phyloP scores from a whole-genome alignment of 2,797 vertebrate genomes.

The Periparus ater region DNA sequence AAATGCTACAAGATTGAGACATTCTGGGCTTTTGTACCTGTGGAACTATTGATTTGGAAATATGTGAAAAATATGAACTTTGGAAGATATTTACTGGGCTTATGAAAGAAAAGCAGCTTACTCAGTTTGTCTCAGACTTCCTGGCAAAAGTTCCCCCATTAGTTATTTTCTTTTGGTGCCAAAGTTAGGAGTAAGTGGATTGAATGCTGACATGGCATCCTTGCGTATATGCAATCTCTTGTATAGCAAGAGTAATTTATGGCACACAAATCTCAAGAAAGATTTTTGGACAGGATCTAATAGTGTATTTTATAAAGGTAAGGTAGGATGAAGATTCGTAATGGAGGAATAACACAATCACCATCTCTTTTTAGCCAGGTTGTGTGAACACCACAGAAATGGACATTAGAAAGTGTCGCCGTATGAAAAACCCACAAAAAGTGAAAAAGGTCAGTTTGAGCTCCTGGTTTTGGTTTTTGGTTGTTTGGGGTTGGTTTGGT shows the following conservation, averaged over 20 bases:
- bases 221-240: not conserved
- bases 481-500: not conserved
- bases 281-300: not conserved
- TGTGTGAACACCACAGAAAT: constrained; percentile 98
- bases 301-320: not conserved
- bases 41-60: not conserved
- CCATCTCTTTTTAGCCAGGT: constrained; percentile 83
- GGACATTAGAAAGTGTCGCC: constrained; percentile 97
- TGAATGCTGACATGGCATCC: not conserved
- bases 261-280: not conserved
- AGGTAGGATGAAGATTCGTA: not conserved
- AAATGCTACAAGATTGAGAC: not conserved
- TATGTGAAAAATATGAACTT: not conserved
- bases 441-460: constrained; percentile 88
- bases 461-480: not conserved
- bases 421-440: constrained; percentile 94
- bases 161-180: not conserved
- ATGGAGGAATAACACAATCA: not conserved
- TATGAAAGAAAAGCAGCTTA: not conserved
- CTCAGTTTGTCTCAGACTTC: not conserved
- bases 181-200: not conserved
- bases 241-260: not conserved
- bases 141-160: not conserved
- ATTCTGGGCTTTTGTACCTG: not conserved
- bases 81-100: not conserved